Conservation (phyloP, 2,797 vertebrate genomes). For the Chelonia mydas region DNA sequence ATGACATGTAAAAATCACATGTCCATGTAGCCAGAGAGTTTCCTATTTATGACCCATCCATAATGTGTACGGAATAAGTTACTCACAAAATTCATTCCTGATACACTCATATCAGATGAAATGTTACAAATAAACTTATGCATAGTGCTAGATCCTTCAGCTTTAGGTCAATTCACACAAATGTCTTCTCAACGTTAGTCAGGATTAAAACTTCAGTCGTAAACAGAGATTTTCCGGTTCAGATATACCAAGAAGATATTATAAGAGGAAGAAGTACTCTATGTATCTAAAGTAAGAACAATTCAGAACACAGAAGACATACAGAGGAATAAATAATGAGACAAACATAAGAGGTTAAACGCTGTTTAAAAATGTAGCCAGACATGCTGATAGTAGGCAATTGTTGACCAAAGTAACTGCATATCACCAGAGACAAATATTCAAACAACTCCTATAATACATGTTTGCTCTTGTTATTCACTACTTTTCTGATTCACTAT, state of each 20-base stretch:
- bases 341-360: no score
- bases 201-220: not conserved
- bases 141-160: not conserved
- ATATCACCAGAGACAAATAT: not conserved
- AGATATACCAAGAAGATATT: not conserved
- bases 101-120: not conserved
- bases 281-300: not conserved
- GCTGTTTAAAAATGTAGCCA: not conserved
- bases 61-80: not conserved
- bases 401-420: not conserved
- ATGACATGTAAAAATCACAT: not conserved
- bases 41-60: not conserved
- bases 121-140: not conserved
- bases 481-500: not conserved
- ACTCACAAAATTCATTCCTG: not conserved
- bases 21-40: not conserved
- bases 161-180: not conserved
- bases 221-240: not conserved
- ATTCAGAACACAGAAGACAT: not conserved
- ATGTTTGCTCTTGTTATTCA: not conserved
- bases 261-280: not conserved
- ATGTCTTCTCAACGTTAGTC: not conserved
- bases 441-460: not conserved
- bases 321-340: not conserved
- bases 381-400: not conserved